Evolutionary conservation across 2,888 invertebrate species (phyloP).

Genomic region (Laspeyria flexula): DNA sequence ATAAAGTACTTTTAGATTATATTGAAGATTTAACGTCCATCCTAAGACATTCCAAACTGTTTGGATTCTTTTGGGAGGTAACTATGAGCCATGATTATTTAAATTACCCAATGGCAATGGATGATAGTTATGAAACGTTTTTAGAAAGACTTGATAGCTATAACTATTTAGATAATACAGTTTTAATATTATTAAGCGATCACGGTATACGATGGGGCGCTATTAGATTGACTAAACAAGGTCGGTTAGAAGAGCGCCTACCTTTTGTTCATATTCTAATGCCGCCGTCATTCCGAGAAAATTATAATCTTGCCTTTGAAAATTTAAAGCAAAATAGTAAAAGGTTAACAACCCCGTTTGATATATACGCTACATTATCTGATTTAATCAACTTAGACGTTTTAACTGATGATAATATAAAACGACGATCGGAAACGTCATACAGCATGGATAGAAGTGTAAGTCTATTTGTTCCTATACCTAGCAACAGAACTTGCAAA

Average conservation of each 20-base stretch:
- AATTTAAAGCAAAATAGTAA: constrained; percentile 89
- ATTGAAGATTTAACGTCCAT: constrained; percentile 87
- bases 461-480: constrained; percentile 92
- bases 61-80: constrained; percentile 94
- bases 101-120: constrained; percentile 91
- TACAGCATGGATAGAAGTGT: constrained; percentile 86
- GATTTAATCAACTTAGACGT: constrained; percentile 87
- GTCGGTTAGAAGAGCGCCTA: constrained; percentile 94
- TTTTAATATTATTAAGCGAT: constrained; percentile 92
- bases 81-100: constrained; percentile 94
- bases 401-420: constrained; percentile 71
- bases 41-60: constrained; percentile 87
- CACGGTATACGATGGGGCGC: constrained; percentile 96
- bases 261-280: constrained; percentile 92
- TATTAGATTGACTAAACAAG: constrained; percentile 94
- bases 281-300: constrained; percentile 89
- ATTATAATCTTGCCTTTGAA: constrained; percentile 86
- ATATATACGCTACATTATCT: constrained; percentile 91
- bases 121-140: constrained; percentile 87
- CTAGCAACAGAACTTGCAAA: constrained; percentile 90
- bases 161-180: constrained; percentile 88
- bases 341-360: constrained; percentile 93
- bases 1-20: constrained; percentile 90
- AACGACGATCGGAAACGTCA: constrained; percentile 58
- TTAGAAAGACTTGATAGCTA: constrained; percentile 82